A percentile compares a stretch with the other conserved stretches of the same genome.
Evolutionary conservation across 2,113 vertebrate species (phyloP).

Genomic region (Nothobranchius kuhntae): DNA sequence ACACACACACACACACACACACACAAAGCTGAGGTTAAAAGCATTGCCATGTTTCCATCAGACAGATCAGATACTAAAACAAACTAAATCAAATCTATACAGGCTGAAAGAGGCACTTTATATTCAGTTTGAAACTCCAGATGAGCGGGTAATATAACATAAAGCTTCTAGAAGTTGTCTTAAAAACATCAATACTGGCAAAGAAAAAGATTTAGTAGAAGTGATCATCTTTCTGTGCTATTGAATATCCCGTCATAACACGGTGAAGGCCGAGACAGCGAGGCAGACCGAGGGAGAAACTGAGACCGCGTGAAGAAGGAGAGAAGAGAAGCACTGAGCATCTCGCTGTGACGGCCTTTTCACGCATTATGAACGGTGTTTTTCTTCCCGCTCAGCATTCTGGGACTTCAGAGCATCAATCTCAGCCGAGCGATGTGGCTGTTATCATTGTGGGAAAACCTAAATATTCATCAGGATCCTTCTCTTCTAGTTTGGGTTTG

Average conservation of each 20-base stretch:
- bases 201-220: conserved; percentile 21
- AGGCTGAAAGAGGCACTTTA: neutral
- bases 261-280: conserved; percentile 28
- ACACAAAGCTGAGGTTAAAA: neutral
- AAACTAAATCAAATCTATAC: neutral
- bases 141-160: neutral
- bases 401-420: conserved; percentile 71
- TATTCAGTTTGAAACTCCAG: conserved; percentile 12
- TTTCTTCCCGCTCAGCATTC: conserved; percentile 53
- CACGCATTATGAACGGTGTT: conserved; percentile 62
- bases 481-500: conserved; percentile 12
- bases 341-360: conserved; percentile 71
- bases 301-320: conserved; percentile 41
- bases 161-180: neutral
- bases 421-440: conserved; percentile 47
- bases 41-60: conserved; percentile 10
- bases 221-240: conserved; percentile 8
- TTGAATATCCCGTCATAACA: conserved; percentile 27
- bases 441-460: conserved; percentile 56
- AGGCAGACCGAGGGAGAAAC: conserved; percentile 36
- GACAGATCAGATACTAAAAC: conserved; percentile 10
- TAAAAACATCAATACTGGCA: conserved; percentile 10
- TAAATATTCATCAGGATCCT: conserved; percentile 76
- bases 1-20: too few species aligned
- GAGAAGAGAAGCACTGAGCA: conserved; percentile 26